Evolutionary conservation across 1,140 invertebrate genomes (phyloP).

Genomic region (Neuroterus valhalla): DNA sequence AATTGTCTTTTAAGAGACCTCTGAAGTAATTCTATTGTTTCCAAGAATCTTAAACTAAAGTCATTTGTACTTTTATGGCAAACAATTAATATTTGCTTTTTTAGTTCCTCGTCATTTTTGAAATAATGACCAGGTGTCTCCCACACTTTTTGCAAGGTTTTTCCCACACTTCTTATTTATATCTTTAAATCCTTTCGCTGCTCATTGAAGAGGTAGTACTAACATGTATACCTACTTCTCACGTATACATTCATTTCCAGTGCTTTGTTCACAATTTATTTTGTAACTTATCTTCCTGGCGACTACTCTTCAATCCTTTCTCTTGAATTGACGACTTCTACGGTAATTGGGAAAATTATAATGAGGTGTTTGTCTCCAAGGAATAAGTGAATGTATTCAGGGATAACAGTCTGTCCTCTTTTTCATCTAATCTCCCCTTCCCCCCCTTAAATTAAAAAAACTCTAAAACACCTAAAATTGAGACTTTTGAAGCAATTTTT

Average conservation of each 20-base stretch:
- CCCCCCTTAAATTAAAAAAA: too few relatives aligned
- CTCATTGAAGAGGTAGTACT: not conserved
- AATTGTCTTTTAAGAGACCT: not conserved
- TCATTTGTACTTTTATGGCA: not conserved
- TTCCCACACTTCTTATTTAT: slow-evolving; percentile 24
- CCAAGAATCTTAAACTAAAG: not conserved
- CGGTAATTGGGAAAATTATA: slow-evolving; percentile 23
- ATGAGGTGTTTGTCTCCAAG: not conserved
- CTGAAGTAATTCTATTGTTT: not conserved
- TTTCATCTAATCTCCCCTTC: too few relatives aligned
- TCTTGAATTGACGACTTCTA: slow-evolving; percentile 18
- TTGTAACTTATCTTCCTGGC: slow-evolving; percentile 16
- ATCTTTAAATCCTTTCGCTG: slow-evolving; percentile 21
- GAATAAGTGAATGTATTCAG: not conserved
- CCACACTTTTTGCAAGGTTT: slow-evolving; percentile 26
- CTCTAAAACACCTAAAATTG: too few relatives aligned
- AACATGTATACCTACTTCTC: slow-evolving; percentile 24
- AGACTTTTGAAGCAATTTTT: too few relatives aligned
- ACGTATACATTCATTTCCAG: slow-evolving; percentile 21
- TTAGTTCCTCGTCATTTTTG: slow-evolving; percentile 2
- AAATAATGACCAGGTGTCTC: not conserved
- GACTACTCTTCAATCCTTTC: slow-evolving; percentile 29
- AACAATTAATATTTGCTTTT: slow-evolving; percentile 6
- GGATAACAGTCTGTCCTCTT: too few relatives aligned
- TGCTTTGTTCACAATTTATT: slow-evolving; percentile 20